Evolutionary conservation across 1,140 invertebrate species (phyloP), one percentile per base, ranked within the genome.

Genomic region (Vollenhovia emeryi): DNA sequence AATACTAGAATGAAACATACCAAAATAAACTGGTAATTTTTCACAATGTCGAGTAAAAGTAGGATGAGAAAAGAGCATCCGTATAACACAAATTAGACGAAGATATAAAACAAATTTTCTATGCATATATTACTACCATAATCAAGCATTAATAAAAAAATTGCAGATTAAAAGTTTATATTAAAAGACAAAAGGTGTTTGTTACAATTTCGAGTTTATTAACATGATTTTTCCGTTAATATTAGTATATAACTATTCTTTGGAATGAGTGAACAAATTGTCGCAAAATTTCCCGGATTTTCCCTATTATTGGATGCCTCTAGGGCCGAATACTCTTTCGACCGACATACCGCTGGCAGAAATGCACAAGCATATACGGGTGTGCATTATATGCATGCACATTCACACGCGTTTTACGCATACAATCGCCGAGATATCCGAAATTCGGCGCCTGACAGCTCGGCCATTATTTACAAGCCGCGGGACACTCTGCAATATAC

Each of bases 401-500:
- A 66, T 64, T 64, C 59, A 45, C 43, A 55, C 45, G 60, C 62
- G 15, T 69, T 48, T 79, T 45, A 27, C 59, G 62, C 48, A 13
- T 79, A 69, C 45, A 79, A 79, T 66, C 62, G 60, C 21, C 13
- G n/a, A 79, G 43, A 69, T 64, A 73, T 73, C 36, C 30, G 78
- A 80, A 80, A 71, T 80, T 80, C 50, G 66, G 24, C 21, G 30
- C 50, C 45, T 71, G 64, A 82, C 78, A 82, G 50, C 66, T 50
- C 50, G 50, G 36, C 78, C 78, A 73, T 82, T 82, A 82, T 82
- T 82, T 82, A 82, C 78, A 82, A 43, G 50, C 43, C 66, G 52
- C 43, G 50, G 36, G 36, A 50, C 66, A 57, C 15, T 66, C 76
- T 18, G n/a, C 30, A 33, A 75, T 57, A 60, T 75, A 75, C 21